Base-by-base conservation (phyloP, 2,113 vertebrate genomes). In the Coptodon bakossiorum region DNA sequence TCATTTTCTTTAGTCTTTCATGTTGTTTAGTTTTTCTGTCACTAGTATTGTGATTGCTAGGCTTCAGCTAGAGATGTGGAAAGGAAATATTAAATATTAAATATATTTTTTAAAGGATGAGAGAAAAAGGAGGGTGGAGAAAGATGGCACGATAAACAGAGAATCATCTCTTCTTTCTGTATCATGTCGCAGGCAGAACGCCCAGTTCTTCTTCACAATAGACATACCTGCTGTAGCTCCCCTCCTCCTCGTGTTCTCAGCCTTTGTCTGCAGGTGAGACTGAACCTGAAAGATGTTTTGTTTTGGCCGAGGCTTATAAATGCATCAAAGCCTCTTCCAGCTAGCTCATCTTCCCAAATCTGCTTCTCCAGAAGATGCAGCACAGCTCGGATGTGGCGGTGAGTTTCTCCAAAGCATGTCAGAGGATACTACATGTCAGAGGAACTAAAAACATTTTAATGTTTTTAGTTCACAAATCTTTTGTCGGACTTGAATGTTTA, bases 291-390 rank as follows among this genome's bases (percentile, higher is more conserved):
- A 87, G 82, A 19, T 4, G 81, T 63, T 85, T 91, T 88, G 88
- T 92, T 91, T 85, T 53, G 83, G 80, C 54, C 40, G 53, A 95
- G 89, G 92, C 85, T 80, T 96, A 96, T 96, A 96, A 96, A 95
- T 90, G 86, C 82, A 92, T 94, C 88, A 82, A 81, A 87, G 83
- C 82, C 34, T 57, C 73, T 13, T 84, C 27, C 3, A 14, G 24
- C 12, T 50, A 13, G 85, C 71, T 84, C 89, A 84, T 94, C 87
- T 92, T 79, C 90, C 16, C 34, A 80, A 61, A 29, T 31, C n/a
- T 73, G 34, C 82, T 84, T 50, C 61, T 86, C 36, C 59, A 61
- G 89, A 91, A 3, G 80, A 94, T 86, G 94, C 73, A 61, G 84
- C 81, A 8, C 36, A 3, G 34, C 53, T 59, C 34, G 4, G 66